Percentiles rank a stretch among this genome's conserved stretches.
These are phyloP conservation scores for Copidosoma floridanum DNA, from an alignment of 1,140 invertebrate species.

Conservation along the genomic window DNA sequence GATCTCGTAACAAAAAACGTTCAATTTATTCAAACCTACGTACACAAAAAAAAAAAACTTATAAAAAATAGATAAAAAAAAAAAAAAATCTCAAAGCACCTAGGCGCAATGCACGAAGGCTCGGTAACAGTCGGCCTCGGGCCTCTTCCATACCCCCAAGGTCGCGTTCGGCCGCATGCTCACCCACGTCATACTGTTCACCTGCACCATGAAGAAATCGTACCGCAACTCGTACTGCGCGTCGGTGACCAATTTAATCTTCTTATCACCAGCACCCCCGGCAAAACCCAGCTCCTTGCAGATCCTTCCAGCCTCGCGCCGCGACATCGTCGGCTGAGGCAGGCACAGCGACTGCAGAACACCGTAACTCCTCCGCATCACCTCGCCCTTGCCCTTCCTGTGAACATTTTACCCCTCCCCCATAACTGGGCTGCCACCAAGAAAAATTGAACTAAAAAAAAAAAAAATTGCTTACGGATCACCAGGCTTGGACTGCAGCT, in stretches of 20 bases:
- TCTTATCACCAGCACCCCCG: conserved; percentile 24
- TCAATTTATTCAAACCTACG: too few species aligned
- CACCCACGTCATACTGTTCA: conserved; percentile 34
- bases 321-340: conserved; percentile 26
- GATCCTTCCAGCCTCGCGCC: conserved; percentile 12
- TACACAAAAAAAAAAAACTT: too few species aligned
- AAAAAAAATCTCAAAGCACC: too few species aligned
- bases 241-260: neutral
- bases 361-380: conserved; percentile 58
- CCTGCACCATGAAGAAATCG: conserved; percentile 38
- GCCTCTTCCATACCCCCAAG: conserved; percentile 28
- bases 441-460: conserved; percentile 2
- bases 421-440: too few species aligned
- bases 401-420: neutral
- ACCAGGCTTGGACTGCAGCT: conserved; percentile 26
- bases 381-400: conserved; percentile 57
- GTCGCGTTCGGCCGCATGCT: conserved; percentile 32
- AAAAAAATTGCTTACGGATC: conserved; percentile 36
- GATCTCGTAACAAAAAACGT: too few species aligned
- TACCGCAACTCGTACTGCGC: conserved; percentile 26
- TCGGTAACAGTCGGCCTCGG: conserved; percentile 33
- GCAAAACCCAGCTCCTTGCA: conserved; percentile 35
- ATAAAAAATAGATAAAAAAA: too few species aligned
- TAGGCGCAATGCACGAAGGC: conserved; percentile 36
- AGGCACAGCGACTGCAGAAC: conserved; percentile 64